Evolutionary conservation across 2,888 invertebrate genomes (phyloP).

Genomic region (Netelia inedita): DNA sequence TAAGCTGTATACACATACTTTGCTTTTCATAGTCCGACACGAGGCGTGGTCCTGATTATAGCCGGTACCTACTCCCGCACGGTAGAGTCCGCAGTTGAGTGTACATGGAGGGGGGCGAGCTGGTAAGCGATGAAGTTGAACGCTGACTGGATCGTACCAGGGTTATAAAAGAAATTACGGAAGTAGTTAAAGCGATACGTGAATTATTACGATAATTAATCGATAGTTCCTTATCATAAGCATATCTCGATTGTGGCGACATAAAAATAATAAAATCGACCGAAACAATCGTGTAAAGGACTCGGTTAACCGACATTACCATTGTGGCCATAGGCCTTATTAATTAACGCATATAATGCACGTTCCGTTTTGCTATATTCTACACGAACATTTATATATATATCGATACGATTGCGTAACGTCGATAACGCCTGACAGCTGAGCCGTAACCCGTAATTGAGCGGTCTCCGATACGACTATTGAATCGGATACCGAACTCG

Average conservation of each 20-base stretch:
- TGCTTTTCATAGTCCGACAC: constrained; percentile 45
- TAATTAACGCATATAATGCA: not conserved
- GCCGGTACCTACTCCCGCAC: not conserved
- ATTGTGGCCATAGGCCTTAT: not conserved
- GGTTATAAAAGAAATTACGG: not conserved
- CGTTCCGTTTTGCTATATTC: not conserved
- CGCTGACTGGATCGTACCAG: not conserved
- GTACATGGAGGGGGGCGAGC: constrained; percentile 10
- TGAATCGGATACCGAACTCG: constrained; percentile 77
- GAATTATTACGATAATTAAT: no score
- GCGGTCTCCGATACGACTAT: constrained; percentile 72
- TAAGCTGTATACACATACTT: constrained; percentile 21
- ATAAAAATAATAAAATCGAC: no score
- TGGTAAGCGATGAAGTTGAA: constrained; percentile 30
- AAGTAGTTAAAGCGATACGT: no score
- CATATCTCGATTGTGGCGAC: no score
- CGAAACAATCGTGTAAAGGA: not conserved
- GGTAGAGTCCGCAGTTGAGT: constrained; percentile 38
- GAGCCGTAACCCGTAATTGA: constrained; percentile 72
- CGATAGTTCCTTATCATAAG: no score
- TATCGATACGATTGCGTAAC: constrained; percentile 30
- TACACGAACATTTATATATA: not conserved
- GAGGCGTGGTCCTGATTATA: constrained; percentile 16
- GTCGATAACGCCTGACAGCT: constrained; percentile 19
- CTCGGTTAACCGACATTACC: not conserved